phyloP scores from a whole-genome alignment of 2,797 vertebrate species.

The Girardinus metallicus region DNA sequence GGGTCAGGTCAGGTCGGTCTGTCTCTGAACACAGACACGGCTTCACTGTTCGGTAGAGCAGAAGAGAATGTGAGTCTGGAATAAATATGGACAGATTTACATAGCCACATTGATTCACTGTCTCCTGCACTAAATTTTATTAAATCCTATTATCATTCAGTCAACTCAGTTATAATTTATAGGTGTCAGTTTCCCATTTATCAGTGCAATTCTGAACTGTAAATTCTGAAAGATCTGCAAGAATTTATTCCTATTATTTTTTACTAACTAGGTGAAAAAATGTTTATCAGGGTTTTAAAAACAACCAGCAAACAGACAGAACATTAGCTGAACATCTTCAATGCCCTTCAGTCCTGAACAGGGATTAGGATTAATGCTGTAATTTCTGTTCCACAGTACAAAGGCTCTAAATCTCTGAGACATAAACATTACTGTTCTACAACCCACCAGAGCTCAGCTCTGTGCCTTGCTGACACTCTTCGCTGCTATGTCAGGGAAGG shows the following conservation, averaged over 20 bases:
- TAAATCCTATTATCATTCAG: neutral
- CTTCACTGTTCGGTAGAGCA: neutral
- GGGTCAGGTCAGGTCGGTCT: neutral
- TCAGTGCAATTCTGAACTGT: neutral
- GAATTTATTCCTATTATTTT: neutral
- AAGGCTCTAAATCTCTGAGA: neutral
- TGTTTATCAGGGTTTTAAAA: slow-evolving; percentile 45
- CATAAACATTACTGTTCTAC: slow-evolving; percentile 9
- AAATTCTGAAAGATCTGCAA: neutral
- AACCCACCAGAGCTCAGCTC: neutral
- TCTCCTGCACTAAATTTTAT: neutral
- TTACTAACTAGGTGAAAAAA: slow-evolving; percentile 51
- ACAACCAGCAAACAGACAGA: slow-evolving; percentile 28
- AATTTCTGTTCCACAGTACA: slow-evolving; percentile 7
- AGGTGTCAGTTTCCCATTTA: slow-evolving; percentile 23
- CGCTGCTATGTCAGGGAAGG: slow-evolving; percentile 29
- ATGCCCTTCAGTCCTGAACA: slow-evolving; percentile 1
- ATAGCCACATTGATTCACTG: neutral
- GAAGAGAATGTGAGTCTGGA: neutral
- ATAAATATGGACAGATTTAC: neutral
- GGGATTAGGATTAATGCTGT: slow-evolving; percentile 31
- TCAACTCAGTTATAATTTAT: neutral
- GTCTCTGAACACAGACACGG: neutral
- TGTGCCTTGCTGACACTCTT: slow-evolving; percentile 5
- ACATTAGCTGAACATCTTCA: neutral